Evolutionary conservation across 92 coral and sea anemone species (phyloP), one percentile per base, ranked within the genome.

Genomic region (Nematostella vectensis): DNA sequence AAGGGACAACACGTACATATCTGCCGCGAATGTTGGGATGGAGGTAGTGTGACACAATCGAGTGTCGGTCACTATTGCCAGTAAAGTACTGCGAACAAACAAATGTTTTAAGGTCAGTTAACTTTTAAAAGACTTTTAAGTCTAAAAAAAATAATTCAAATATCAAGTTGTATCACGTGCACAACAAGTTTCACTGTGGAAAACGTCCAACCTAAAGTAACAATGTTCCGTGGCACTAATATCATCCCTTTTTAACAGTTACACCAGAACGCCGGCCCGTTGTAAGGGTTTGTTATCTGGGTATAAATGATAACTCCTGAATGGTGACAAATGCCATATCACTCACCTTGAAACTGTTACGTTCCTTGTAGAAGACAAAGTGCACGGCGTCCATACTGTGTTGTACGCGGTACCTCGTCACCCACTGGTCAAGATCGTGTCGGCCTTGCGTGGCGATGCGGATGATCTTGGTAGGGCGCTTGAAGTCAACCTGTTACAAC

Each of bases 361-460:
- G 26, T 22, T 79, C 81, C 66, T 57, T 55, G 42, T 77, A 82
- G 47, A 54, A 59, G 31, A 59, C 67, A 49, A 71, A 82, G 25
- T 66, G 68, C 3, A 76, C 69, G 19, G 80, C 75, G 67, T 77
- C 72, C 27, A 76, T 47, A 64, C 80, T 76, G 51, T 67, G 83
- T 4, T 44, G 40, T 29, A 82, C 69, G 25, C 55, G 57, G 48
- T 71, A 82, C 39, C 71, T 67, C 16, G 67, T 77, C 24, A 83
- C 86, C 87, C 94, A 73, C 59, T 83, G 82, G 40, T 70, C 67
- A 3, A 61, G 22, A 59, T 83, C 91, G 43, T 77, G 77, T 18
- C 80, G 57, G 1, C 81, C 86, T 48, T 79, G 94, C n/a, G 88
- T 81, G 4, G 67, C 57, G 22, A 79, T 67, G 58, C 73, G 50